Conservation (phyloP, 2,113 vertebrate species). For the Misgurnus anguillicaudatus region DNA sequence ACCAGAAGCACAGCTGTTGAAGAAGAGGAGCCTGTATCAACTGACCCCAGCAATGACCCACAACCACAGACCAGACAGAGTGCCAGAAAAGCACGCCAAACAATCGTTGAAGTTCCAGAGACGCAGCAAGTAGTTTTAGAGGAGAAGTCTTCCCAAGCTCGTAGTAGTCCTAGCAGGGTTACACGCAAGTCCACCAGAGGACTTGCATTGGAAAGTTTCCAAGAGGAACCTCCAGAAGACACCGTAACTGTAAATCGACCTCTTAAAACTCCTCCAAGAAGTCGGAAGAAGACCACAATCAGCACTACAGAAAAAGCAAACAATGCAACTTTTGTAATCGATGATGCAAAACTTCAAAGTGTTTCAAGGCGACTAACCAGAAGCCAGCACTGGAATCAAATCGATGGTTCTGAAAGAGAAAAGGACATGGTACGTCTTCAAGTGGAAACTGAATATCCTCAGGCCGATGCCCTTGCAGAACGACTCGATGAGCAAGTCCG, state of each 20-base stretch:
- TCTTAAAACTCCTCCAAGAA: slow-evolving; percentile 65
- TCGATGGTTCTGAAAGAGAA: slow-evolving; percentile 43
- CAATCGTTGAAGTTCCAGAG: slow-evolving; percentile 9
- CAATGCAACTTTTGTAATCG: slow-evolving; percentile 10
- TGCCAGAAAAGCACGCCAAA: slow-evolving; percentile 55
- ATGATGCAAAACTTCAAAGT: slow-evolving; percentile 17
- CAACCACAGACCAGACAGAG: slow-evolving; percentile 58
- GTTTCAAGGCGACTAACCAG: slow-evolving; percentile 54
- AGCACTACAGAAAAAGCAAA: slow-evolving; percentile 39
- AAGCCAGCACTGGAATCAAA: slow-evolving; percentile 68
- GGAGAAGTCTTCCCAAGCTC: slow-evolving; percentile 16
- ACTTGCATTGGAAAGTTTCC: slow-evolving; percentile 64
- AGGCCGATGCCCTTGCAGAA: slow-evolving; percentile 71
- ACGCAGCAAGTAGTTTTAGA: slow-evolving; percentile 33
- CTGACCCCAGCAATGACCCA: slow-evolving; percentile 50
- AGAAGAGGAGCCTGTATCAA: slow-evolving; percentile 42
- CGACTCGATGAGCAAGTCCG: slow-evolving; percentile 67
- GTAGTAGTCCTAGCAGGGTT: slow-evolving; percentile 64
- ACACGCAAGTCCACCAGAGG: slow-evolving; percentile 68
- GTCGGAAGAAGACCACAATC: slow-evolving; percentile 62
- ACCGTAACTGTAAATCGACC: slow-evolving; percentile 21
- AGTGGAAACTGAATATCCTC: slow-evolving; percentile 62
- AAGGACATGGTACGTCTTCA: slow-evolving; percentile 63
- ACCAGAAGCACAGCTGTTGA: slow-evolving; percentile 28
- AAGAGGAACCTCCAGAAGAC: slow-evolving; percentile 64